A percentile compares a stretch with the other conserved stretches of the same genome.
Conservation (phyloP, 2,113 vertebrate species). For the Melospiza georgiana region DNA sequence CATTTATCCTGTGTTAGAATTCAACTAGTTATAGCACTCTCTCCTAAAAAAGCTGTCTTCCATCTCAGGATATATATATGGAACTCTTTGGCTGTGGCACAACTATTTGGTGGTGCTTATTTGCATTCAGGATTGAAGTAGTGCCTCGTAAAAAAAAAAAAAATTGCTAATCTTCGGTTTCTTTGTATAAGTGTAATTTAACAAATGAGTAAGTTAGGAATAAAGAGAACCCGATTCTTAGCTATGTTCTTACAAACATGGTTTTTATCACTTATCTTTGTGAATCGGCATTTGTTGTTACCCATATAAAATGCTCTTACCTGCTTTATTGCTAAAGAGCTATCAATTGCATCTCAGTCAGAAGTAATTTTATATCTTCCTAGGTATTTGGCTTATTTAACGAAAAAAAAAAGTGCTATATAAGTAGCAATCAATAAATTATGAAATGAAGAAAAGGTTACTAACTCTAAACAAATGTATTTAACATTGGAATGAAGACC, state of each 20-base stretch:
- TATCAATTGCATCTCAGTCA: background rate
- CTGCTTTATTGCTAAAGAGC: background rate
- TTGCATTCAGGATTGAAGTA: background rate
- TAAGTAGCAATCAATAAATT: background rate
- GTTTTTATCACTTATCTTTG: background rate
- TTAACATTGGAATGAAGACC: background rate
- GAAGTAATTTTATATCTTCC: background rate
- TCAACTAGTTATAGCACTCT: background rate
- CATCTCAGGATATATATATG: background rate
- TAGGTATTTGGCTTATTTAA: background rate
- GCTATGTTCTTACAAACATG: background rate
- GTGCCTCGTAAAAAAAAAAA: accelerated
- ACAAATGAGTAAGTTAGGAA: background rate
- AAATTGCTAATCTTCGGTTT: background rate
- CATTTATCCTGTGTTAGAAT: background rate
- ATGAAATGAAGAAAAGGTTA: background rate
- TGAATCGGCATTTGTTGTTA: background rate
- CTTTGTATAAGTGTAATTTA: background rate
- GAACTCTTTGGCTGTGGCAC: background rate
- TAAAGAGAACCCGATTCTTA: background rate
- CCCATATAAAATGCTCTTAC: background rate
- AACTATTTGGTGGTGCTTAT: background rate
- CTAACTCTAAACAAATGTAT: background rate
- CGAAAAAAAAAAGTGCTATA: background rate
- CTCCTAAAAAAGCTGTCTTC: background rate